Conservation (phyloP, 2,113 vertebrate genomes). For the Alligator sinensis region DNA sequence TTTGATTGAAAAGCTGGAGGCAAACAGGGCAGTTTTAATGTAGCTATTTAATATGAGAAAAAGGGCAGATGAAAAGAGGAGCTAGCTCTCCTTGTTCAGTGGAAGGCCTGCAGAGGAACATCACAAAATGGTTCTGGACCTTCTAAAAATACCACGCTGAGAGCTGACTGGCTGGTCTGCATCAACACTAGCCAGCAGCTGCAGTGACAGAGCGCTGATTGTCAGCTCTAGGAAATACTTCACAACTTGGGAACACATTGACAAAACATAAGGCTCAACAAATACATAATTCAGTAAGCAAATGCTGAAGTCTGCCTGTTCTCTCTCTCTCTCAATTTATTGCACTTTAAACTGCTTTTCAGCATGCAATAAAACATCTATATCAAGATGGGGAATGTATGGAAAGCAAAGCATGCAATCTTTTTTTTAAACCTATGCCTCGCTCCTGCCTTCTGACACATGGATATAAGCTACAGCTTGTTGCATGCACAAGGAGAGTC, state of each 20-base stretch:
- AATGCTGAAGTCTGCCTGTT: not conserved
- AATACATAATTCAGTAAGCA: not conserved
- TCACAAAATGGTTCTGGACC: not conserved
- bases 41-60: not conserved
- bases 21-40: no score
- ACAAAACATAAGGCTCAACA: accelerated
- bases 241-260: not conserved
- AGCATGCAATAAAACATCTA: not conserved
- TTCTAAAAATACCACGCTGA: not conserved
- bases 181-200: not conserved
- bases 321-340: not conserved
- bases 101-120: not conserved
- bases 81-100: not conserved
- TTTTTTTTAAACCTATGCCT: not conserved
- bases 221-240: not conserved
- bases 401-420: not conserved
- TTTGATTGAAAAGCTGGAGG: no score
- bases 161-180: not conserved
- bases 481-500: not conserved
- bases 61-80: not conserved
- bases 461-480: not conserved
- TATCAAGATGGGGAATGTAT: not conserved
- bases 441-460: not conserved
- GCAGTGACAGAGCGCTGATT: not conserved
- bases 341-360: not conserved